phyloP scores from a whole-genome alignment of 2,797 vertebrate genomes.

The Sebastes goodei region DNA sequence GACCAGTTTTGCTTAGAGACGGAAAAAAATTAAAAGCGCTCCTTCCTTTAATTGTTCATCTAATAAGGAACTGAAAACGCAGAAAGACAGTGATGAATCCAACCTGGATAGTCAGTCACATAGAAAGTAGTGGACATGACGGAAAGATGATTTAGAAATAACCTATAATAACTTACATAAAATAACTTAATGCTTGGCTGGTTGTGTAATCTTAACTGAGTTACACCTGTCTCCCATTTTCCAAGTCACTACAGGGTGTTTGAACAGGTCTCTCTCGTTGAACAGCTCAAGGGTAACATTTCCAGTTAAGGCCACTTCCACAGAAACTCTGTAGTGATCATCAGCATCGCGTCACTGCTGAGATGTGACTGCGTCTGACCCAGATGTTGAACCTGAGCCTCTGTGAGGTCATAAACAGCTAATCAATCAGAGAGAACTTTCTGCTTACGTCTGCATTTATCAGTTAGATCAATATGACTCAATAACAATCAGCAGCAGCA shows the following conservation, averaged over 20 bases:
- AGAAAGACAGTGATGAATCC: neutral
- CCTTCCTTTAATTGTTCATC: neutral
- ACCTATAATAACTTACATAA: too few species aligned
- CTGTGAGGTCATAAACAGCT: neutral
- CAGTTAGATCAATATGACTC: neutral
- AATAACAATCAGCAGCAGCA: neutral
- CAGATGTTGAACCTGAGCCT: neutral
- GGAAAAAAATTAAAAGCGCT: neutral
- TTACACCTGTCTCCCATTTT: too few species aligned
- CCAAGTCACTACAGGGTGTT: neutral
- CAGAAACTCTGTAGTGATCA: neutral
- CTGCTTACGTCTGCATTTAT: too few species aligned
- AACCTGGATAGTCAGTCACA: neutral
- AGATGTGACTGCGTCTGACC: neutral
- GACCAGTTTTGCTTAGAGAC: neutral
- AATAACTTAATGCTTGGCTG: too few species aligned
- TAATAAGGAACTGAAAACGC: slow-evolving; percentile 24
- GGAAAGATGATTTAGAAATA: too few species aligned
- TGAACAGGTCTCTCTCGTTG: neutral
- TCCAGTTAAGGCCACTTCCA: neutral
- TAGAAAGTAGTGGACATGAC: too few species aligned
- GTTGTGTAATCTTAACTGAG: too few species aligned
- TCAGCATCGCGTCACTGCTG: neutral
- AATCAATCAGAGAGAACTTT: neutral
- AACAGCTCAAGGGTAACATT: neutral